Evolutionary conservation across 1,140 invertebrate genomes (phyloP).

Genomic region (Pachypeltis micranthus): DNA sequence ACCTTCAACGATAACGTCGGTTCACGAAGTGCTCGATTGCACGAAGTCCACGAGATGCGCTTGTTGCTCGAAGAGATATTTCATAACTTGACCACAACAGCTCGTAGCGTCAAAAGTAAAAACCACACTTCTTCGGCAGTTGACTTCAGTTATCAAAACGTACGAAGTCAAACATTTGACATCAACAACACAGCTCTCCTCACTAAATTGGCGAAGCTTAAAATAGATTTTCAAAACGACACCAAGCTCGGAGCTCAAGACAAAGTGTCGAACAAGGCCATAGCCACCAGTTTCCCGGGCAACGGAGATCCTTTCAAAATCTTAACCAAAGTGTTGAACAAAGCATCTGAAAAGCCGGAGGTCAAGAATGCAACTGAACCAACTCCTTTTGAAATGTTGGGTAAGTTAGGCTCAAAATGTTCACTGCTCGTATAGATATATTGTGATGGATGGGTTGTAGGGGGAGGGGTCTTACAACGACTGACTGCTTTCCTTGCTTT

Average conservation of each 20-base stretch:
- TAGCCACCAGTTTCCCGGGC: constrained; percentile 9
- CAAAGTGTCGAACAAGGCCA: constrained; percentile 13
- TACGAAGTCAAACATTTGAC: neutral
- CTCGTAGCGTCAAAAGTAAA: neutral
- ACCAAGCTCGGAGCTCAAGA: neutral
- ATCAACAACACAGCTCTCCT: constrained; percentile 13
- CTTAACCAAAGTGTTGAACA: constrained; percentile 51
- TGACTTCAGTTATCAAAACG: constrained; percentile 10
- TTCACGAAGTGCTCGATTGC: neutral
- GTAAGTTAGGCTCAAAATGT: constrained; percentile 28
- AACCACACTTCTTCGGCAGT: constrained; percentile 13
- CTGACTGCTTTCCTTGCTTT: no score
- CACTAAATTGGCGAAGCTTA: constrained; percentile 18
- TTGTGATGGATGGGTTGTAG: no score
- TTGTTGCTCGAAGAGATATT: constrained; percentile 22
- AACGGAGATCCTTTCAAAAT: constrained; percentile 39
- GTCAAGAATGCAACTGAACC: neutral
- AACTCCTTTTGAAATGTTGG: constrained; percentile 3
- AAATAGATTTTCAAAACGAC: constrained; percentile 2
- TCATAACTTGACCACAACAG: constrained; percentile 16
- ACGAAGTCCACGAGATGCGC: constrained; percentile 8
- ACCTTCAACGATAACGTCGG: neutral
- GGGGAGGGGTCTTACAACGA: no score
- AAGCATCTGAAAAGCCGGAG: constrained; percentile 34
- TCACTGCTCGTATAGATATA: no score